These are phyloP conservation scores for Frieseomelitta varia DNA, from an alignment of 1,140 invertebrate genomes.

Conservation along the genomic window DNA sequence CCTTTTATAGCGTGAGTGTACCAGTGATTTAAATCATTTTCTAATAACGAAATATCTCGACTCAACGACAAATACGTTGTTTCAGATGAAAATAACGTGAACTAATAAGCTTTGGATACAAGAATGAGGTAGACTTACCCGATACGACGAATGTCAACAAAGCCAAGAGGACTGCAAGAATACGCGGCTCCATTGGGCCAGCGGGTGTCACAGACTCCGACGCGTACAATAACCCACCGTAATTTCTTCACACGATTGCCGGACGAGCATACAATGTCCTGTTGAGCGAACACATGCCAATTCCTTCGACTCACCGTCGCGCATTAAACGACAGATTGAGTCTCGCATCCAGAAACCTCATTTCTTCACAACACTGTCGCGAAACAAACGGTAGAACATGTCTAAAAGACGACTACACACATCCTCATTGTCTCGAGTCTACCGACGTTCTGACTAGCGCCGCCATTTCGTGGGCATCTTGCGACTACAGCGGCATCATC, in stretches of 20 bases:
- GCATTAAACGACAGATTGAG: slow-evolving; percentile 31
- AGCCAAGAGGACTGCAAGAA: slow-evolving; percentile 60
- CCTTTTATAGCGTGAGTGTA: not conserved
- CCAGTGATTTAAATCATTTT: slow-evolving; percentile 10
- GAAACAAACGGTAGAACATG: slow-evolving; percentile 44
- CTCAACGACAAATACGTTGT: too few species aligned
- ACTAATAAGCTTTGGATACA: not conserved
- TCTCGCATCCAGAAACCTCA: slow-evolving; percentile 42
- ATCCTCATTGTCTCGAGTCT: slow-evolving; percentile 68
- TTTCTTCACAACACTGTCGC: slow-evolving; percentile 53
- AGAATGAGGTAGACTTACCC: slow-evolving; percentile 48
- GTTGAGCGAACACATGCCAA: slow-evolving; percentile 59
- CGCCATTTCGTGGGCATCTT: slow-evolving; percentile 44
- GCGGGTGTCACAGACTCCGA: slow-evolving; percentile 67
- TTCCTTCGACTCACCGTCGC: slow-evolving; percentile 39
- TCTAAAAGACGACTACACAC: slow-evolving; percentile 57
- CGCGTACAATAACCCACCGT: slow-evolving; percentile 60
- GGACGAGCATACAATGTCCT: slow-evolving; percentile 57
- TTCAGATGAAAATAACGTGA: not conserved
- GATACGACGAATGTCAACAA: slow-evolving; percentile 68
- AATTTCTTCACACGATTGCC: slow-evolving; percentile 50
- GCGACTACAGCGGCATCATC: not conserved
- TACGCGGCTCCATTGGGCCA: slow-evolving; percentile 69
- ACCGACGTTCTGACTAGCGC: slow-evolving; percentile 54
- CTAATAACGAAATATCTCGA: not conserved